phyloP scores from a whole-genome alignment of 2,113 vertebrate species.

The Xenopus laevis region DNA sequence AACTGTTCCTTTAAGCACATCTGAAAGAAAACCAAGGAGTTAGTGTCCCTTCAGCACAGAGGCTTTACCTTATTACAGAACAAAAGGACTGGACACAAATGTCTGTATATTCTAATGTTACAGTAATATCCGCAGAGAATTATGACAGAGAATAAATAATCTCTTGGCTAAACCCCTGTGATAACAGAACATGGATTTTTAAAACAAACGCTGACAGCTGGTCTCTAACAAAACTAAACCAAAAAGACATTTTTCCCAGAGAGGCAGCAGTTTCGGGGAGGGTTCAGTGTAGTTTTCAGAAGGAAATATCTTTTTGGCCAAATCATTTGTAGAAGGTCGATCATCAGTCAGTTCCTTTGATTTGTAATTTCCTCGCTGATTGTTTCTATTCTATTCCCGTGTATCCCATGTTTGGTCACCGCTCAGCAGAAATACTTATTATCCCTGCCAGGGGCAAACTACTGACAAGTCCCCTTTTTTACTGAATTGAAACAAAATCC shows the following conservation, averaged over 20 bases:
- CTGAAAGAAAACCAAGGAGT: too few relatives aligned
- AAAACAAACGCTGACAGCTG: slow-evolving; percentile 26
- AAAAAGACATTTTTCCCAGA: slow-evolving; percentile 16
- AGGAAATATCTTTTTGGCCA: slow-evolving; percentile 31
- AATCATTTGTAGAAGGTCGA: slow-evolving; percentile 14
- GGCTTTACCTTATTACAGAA: too few relatives aligned
- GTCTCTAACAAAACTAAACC: not conserved
- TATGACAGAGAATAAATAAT: slow-evolving; percentile 20
- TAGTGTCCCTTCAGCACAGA: too few relatives aligned
- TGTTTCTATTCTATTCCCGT: too few relatives aligned
- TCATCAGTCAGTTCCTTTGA: slow-evolving; percentile 7
- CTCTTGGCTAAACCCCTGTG: slow-evolving; percentile 7
- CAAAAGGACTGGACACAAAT: too few relatives aligned
- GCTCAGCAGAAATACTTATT: too few relatives aligned
- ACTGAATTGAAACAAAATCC: too few relatives aligned
- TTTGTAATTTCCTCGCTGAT: not conserved
- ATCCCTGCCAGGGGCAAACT: too few relatives aligned
- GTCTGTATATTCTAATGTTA: not conserved
- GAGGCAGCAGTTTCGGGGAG: slow-evolving; percentile 16
- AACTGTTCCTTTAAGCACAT: too few relatives aligned
- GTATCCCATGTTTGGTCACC: too few relatives aligned
- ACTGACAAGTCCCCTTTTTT: too few relatives aligned
- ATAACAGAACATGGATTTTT: slow-evolving; percentile 39
- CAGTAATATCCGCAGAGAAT: not conserved
- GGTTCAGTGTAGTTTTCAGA: slow-evolving; percentile 10